Conservation (phyloP, 2,113 vertebrate genomes). For the Corythaixoides concolor region DNA sequence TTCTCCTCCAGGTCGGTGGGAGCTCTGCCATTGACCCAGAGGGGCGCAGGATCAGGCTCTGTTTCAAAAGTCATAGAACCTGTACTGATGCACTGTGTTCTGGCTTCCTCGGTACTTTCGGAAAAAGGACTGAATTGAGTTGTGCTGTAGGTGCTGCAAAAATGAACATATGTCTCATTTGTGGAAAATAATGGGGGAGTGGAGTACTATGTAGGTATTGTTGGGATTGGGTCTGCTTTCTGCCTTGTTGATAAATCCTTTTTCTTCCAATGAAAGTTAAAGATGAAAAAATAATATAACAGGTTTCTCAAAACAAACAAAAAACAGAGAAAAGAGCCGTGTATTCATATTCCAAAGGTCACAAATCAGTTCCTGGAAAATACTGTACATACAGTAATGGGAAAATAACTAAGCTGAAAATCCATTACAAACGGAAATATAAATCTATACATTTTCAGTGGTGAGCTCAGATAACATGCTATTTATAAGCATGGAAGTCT, state of each 20-base stretch:
- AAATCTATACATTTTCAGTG: conserved; percentile 17
- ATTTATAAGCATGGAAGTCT: conserved; percentile 5
- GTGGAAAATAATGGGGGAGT: background rate
- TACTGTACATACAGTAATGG: background rate
- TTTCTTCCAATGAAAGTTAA: background rate
- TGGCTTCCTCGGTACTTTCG: background rate
- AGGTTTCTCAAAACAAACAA: background rate
- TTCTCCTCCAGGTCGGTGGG: background rate
- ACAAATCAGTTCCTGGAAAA: background rate
- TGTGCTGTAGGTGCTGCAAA: background rate
- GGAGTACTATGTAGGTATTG: background rate
- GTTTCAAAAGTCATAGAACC: background rate
- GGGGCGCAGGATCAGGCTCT: background rate
- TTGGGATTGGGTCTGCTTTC: background rate
- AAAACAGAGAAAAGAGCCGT: background rate
- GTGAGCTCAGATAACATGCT: background rate
- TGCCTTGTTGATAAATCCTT: background rate
- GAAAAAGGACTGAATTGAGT: background rate
- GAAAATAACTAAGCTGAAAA: conserved; percentile 48
- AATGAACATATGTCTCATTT: background rate
- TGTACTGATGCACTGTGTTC: background rate
- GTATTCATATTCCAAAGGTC: background rate
- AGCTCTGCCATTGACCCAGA: background rate
- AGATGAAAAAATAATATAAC: background rate
- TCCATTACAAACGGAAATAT: background rate